phyloP scores from a whole-genome alignment of 1,140 invertebrate species.

The Rhagoletis zephyria region DNA sequence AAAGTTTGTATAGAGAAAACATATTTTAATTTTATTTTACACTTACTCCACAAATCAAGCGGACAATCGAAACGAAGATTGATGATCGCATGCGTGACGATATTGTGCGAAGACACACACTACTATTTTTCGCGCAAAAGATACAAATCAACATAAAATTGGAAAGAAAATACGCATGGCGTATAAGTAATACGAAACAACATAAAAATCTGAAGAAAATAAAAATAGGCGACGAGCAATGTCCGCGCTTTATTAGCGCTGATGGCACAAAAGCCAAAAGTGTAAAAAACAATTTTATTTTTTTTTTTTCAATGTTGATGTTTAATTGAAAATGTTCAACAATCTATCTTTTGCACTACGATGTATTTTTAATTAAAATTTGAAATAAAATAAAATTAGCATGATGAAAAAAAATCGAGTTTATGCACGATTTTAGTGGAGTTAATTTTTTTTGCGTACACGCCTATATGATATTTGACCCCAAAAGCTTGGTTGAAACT shows the following conservation, averaged over 20 bases:
- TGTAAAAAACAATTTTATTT: background rate
- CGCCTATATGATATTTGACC: background rate
- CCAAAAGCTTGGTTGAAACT: background rate
- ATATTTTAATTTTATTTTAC: constrained; percentile 4
- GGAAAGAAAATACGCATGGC: background rate
- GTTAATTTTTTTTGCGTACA: background rate
- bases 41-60: background rate
- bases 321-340: constrained; percentile 11
- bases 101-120: background rate
- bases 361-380: constrained; percentile 31
- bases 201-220: background rate
- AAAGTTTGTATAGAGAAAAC: too few species aligned
- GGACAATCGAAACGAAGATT: background rate
- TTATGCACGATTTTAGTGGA: background rate
- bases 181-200: background rate
- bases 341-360: background rate
- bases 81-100: background rate
- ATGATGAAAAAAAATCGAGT: background rate
- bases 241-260: background rate
- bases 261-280: background rate
- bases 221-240: background rate
- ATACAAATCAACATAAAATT: constrained; percentile 7
- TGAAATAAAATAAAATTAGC: background rate
- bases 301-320: background rate
- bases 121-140: constrained; percentile 18